Conservation (phyloP, 2,113 vertebrate genomes). For the Gadus macrocephalus region DNA sequence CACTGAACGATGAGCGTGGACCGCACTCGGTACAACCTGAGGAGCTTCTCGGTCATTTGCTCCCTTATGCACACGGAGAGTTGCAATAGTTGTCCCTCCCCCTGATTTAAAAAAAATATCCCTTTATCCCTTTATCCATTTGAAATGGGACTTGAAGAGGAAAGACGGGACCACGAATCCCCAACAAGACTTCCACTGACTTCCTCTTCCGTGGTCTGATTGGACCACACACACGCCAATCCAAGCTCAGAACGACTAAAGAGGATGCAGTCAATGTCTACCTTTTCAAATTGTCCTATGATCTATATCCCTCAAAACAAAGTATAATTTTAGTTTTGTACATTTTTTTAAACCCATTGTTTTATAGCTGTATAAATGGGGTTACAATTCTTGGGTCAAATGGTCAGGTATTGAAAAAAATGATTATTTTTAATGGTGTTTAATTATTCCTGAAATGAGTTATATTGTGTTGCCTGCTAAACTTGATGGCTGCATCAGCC, state of each 20-base stretch:
- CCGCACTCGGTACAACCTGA: conserved; percentile 33
- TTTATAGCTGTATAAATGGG: conserved; percentile 63
- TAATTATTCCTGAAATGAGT: conserved; percentile 49
- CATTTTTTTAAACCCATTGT: conserved; percentile 58
- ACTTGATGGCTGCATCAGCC: conserved; percentile 75
- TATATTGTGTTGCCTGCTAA: conserved; percentile 48
- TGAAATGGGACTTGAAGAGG: conserved; percentile 18
- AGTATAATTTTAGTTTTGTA: conserved; percentile 65
- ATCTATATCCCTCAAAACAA: conserved; percentile 35
- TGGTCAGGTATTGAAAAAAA: conserved; percentile 50
- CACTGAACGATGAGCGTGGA: conserved; percentile 41
- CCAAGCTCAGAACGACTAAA: conserved; percentile 10
- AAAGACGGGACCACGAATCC: conserved; percentile 39
- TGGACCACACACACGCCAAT: conserved; percentile 43
- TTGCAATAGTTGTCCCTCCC: conserved; percentile 31
- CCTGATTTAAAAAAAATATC: conserved; percentile 6
- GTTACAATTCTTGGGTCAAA: conserved; percentile 49
- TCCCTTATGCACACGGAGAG: conserved; percentile 47
- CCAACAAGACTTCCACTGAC: conserved; percentile 34
- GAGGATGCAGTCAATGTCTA: conserved; percentile 26
- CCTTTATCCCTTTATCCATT: conserved; percentile 37
- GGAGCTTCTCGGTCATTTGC: conserved; percentile 37
- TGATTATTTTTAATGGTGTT: conserved; percentile 45
- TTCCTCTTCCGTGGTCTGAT: conserved; percentile 29
- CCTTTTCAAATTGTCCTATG: background rate